phyloP scores from a whole-genome alignment of 2,113 vertebrate genomes.

The Daubentonia madagascariensis region DNA sequence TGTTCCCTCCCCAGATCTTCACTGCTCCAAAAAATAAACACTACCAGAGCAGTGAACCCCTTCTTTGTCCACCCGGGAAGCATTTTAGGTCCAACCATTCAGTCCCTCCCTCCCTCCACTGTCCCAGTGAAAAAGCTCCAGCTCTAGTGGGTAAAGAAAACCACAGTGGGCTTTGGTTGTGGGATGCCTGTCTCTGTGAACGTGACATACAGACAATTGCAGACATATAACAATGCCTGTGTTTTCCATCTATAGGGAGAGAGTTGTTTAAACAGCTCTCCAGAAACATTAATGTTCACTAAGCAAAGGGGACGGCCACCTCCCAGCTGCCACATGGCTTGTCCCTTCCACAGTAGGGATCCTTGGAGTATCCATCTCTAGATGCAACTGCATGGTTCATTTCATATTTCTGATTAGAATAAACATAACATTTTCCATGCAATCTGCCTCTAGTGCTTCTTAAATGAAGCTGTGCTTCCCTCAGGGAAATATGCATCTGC shows the following conservation, averaged over 20 bases:
- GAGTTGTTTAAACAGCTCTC: not conserved
- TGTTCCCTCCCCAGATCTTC: not conserved
- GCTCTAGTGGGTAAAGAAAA: not conserved
- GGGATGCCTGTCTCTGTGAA: not conserved
- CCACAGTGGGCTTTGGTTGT: not conserved
- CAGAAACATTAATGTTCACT: not conserved
- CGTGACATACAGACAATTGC: not conserved
- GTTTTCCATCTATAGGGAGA: not conserved
- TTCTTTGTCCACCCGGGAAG: not conserved
- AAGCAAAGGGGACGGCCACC: not conserved
- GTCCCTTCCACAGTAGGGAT: fast-evolving
- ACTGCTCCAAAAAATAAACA: constrained; percentile 61
- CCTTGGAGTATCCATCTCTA: fast-evolving
- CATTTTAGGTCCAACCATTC: not conserved
- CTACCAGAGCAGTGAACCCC: not conserved
- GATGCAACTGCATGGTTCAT: not conserved
- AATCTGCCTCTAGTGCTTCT: constrained; percentile 73
- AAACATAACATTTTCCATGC: constrained; percentile 72
- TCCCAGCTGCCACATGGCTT: not conserved
- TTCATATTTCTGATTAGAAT: constrained; percentile 61
- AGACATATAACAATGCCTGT: not conserved
- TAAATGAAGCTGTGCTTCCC: constrained; percentile 70
- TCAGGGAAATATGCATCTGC: constrained; percentile 78
- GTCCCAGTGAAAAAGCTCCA: not conserved
- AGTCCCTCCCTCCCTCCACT: not conserved